Conservation (phyloP, 2,888 invertebrate species). For the Hemaris fuciformis region DNA sequence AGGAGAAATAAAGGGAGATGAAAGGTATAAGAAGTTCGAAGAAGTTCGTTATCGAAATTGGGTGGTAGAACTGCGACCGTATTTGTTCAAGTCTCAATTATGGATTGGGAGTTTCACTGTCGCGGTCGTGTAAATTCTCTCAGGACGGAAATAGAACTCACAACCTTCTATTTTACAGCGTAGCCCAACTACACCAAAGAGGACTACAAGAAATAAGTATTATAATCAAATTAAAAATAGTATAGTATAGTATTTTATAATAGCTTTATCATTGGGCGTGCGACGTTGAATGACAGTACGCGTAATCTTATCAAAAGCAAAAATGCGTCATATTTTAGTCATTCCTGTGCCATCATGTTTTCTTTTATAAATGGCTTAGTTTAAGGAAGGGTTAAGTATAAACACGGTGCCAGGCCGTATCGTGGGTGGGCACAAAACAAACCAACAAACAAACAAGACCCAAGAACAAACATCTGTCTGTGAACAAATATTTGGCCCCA, state of each 20-base stretch:
- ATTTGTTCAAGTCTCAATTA: too few species aligned
- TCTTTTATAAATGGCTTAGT: background rate
- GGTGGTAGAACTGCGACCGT: too few species aligned
- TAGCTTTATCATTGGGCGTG: background rate
- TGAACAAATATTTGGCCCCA: background rate
- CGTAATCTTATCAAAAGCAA: background rate
- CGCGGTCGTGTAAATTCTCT: too few species aligned
- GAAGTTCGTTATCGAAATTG: too few species aligned
- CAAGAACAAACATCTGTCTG: conserved; percentile 7
- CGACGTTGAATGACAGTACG: background rate
- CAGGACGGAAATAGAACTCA: too few species aligned
- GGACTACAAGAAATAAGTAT: background rate
- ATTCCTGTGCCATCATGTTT: background rate
- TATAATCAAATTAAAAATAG: background rate
- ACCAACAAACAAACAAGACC: conserved; percentile 5
- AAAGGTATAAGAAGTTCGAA: too few species aligned
- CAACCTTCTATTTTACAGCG: too few species aligned
- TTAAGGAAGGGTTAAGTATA: background rate
- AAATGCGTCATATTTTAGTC: background rate
- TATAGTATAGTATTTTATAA: background rate
- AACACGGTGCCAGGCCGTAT: background rate
- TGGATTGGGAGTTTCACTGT: too few species aligned
- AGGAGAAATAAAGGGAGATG: too few species aligned
- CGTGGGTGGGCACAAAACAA: conserved; percentile 8
- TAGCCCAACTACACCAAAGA: too few species aligned